These are phyloP conservation scores for Oxyruncus cristatus DNA, from an alignment of 2,113 vertebrate species.

Conservation along the genomic window DNA sequence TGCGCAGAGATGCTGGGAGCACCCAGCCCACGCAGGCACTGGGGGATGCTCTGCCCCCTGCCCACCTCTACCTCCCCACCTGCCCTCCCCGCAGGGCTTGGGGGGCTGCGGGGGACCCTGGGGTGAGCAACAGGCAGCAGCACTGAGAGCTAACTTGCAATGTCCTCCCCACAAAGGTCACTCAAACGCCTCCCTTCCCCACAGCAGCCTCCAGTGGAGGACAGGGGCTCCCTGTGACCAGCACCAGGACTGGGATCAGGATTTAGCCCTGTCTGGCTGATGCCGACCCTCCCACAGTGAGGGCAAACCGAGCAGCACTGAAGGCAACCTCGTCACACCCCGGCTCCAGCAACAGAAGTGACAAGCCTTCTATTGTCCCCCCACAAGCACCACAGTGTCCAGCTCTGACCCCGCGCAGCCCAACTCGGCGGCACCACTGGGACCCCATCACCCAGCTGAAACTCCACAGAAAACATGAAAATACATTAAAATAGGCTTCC, in stretches of 20 bases:
- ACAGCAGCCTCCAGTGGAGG: rapidly evolving
- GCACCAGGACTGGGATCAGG: rapidly evolving
- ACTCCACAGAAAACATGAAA: neutral
- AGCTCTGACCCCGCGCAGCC: rapidly evolving
- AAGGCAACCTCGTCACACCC: neutral
- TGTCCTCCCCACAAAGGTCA: neutral
- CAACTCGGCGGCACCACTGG: rapidly evolving
- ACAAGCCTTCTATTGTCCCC: neutral
- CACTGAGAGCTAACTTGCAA: neutral
- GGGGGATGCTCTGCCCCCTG: neutral
- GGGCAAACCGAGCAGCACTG: neutral
- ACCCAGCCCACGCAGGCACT: neutral
- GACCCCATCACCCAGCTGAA: rapidly evolving
- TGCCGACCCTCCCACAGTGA: rapidly evolving
- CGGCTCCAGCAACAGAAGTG: rapidly evolving
- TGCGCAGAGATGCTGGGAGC: rapidly evolving
- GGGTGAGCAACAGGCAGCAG: neutral
- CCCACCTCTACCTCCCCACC: neutral
- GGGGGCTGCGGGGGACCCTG: neutral
- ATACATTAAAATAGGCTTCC: neutral
- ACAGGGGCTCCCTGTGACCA: neutral
- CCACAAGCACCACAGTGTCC: neutral
- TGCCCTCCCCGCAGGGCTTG: rapidly evolving
- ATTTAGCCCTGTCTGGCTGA: neutral
- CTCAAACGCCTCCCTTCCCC: rapidly evolving